Base-by-base conservation (phyloP, 2,888 invertebrate species). In the Callyntrura sp. region DNA sequence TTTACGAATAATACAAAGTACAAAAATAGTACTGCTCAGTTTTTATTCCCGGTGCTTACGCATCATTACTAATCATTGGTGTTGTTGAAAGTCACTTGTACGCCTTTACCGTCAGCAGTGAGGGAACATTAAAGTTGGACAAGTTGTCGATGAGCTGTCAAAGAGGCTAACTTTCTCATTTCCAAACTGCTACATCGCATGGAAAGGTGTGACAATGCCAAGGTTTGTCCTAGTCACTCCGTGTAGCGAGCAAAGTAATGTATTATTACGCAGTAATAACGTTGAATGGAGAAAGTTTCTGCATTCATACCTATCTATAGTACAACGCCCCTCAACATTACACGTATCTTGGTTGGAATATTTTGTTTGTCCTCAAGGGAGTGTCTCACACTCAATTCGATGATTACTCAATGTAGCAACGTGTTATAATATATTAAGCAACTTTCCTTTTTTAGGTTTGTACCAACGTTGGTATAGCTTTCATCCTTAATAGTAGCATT, bases 301-400 rank as follows among this genome's bases (percentile, higher is more conserved):
- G 25, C 51, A 55, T 0, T 25, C 25, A 76, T 55, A 23, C 35
- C 35, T 35, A 4, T 35, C 6, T 35, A 6, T 35, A 35, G 35
- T 35, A 6, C 2, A 4, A 35, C 35, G 35, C 35, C 35, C 35
- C 35, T 35, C 6, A 35, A 35, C 35, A 35, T 4, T 6, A 35
- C 35, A 35, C 35, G 6, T 20, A 60, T n/a, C 60, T 35, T 35
- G 35, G 3, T 35, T 35, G 6, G 3, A 35, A 35, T 35, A 14
- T 76, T 55, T 55, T 48, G 76, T 76, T 76, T 76, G 51, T 76
- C 14, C 55, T 55, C 55, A 55, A 76, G 76, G 76, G 76, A 76
- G 76, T 25, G 76, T 76, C 76, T 12, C 76, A n/a, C 51, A 12
- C 28, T 28, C 17, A 14, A 17, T 60, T 43, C 12, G 23, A 55